phyloP scores from a whole-genome alignment of 2,797 vertebrate genomes.

The Threskiornis aethiopicus region DNA sequence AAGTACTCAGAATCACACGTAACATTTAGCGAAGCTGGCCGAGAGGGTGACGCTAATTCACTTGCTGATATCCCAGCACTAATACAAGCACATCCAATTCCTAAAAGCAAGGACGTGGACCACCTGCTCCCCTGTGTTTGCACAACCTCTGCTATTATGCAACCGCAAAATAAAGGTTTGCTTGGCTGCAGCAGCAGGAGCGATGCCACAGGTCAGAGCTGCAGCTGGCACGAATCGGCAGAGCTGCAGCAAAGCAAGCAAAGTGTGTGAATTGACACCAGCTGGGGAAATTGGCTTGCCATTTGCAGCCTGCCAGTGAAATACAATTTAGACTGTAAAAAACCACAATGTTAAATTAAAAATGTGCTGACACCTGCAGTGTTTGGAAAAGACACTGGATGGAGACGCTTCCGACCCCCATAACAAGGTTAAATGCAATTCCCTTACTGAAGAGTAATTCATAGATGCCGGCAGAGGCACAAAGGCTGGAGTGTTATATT shows the following conservation, averaged over 20 bases:
- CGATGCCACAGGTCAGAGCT: background rate
- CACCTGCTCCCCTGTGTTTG: background rate
- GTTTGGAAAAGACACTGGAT: background rate
- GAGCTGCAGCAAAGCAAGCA: background rate
- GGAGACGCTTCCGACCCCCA: accelerated
- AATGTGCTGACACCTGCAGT: background rate
- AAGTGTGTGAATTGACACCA: background rate
- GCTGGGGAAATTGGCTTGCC: background rate
- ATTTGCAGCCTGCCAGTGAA: background rate
- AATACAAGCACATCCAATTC: background rate
- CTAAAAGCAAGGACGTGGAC: background rate
- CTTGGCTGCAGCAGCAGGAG: background rate
- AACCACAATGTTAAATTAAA: background rate
- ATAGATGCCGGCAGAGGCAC: background rate
- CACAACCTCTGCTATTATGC: background rate
- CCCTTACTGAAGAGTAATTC: background rate
- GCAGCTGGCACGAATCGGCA: background rate
- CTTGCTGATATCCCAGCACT: background rate
- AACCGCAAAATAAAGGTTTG: background rate
- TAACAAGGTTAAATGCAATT: background rate
- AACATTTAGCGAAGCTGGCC: background rate
- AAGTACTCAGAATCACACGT: background rate
- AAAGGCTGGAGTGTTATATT: background rate
- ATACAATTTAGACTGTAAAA: background rate
- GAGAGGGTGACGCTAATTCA: background rate